phyloP scores from a whole-genome alignment of 2,888 invertebrate species.

The Tromatobia lineatoria region DNA sequence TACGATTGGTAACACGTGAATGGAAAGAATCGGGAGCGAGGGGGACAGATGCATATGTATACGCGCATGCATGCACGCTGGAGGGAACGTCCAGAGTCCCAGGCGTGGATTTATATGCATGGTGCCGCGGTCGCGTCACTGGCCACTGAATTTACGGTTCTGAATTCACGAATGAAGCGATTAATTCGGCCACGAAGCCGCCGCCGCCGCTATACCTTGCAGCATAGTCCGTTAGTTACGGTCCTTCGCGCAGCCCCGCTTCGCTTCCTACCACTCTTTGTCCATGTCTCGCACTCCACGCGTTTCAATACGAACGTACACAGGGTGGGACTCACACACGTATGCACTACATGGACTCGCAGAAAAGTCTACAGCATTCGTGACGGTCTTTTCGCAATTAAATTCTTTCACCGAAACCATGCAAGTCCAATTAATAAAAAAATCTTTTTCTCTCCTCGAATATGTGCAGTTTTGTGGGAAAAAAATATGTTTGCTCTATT shows the following conservation, averaged over 20 bases:
- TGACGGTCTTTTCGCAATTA: neutral
- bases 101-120: constrained; percentile 64
- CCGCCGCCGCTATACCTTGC: constrained; percentile 58
- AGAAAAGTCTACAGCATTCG: neutral
- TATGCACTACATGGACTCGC: neutral
- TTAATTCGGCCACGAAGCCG: constrained; percentile 66
- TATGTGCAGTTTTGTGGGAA: neutral
- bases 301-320: constrained; percentile 11
- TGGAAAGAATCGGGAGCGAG: constrained; percentile 11
- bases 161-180: constrained; percentile 67
- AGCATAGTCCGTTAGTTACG: constrained; percentile 65
- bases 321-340: neutral
- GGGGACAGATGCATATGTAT: constrained; percentile 24
- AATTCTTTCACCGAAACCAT: constrained; percentile 3
- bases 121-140: constrained; percentile 62
- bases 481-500: neutral
- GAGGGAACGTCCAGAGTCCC: constrained; percentile 38
- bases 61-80: constrained; percentile 13
- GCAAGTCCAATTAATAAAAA: neutral
- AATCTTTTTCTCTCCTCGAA: neutral
- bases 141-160: constrained; percentile 64
- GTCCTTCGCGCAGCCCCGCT: constrained; percentile 60
- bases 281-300: constrained; percentile 54
- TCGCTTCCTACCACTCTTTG: constrained; percentile 64
- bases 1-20: constrained; percentile 19